phyloP scores from a whole-genome alignment of 2,113 vertebrate species.

The Sphaerodactylus townsendi region DNA sequence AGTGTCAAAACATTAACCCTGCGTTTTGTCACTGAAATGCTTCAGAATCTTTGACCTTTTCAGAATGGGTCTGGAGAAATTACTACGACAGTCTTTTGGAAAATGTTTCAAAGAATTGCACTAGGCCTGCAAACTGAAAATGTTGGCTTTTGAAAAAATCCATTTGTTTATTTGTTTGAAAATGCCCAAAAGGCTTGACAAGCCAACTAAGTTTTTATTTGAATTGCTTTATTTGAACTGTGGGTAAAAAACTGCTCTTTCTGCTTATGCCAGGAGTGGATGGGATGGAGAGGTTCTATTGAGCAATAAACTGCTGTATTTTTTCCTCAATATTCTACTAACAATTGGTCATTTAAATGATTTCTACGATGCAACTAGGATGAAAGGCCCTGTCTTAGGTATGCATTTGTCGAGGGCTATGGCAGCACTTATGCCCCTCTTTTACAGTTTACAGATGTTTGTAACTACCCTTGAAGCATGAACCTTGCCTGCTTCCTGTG shows the following conservation, averaged over 20 bases:
- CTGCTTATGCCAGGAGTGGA: neutral
- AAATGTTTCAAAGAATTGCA: neutral
- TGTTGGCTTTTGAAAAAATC: neutral
- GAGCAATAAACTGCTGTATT: neutral
- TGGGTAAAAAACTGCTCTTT: neutral
- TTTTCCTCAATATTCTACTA: neutral
- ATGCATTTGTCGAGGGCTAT: too few species aligned
- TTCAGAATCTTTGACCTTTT: accelerated
- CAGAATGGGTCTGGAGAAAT: neutral
- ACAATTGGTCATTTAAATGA: neutral
- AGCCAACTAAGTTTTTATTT: neutral
- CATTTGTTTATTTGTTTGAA: neutral
- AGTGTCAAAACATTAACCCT: neutral
- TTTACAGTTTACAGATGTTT: neutral
- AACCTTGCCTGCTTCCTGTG: neutral
- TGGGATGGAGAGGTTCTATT: neutral
- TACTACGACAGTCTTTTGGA: neutral
- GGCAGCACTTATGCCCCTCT: neutral
- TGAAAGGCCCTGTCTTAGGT: too few species aligned
- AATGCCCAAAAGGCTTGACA: neutral
- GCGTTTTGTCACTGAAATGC: constrained; percentile 22
- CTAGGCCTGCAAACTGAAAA: neutral
- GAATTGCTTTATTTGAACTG: too few species aligned
- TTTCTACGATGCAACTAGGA: too few species aligned
- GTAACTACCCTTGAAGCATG: neutral